phyloP scores from a whole-genome alignment of 2,113 vertebrate species.

The Apus apus region DNA sequence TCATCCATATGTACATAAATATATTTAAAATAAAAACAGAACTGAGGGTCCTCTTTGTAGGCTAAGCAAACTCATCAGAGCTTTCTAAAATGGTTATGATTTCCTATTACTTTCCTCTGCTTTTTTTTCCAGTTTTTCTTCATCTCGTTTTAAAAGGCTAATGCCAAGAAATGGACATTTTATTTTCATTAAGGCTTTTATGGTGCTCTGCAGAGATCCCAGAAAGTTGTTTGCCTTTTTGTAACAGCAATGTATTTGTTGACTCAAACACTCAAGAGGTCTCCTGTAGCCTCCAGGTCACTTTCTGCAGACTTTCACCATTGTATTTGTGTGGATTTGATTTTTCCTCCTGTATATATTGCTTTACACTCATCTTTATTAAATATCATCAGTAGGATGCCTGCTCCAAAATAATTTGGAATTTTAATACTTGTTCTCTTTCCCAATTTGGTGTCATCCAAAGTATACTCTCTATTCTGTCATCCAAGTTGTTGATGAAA shows the following conservation, averaged over 20 bases:
- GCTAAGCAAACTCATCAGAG: not conserved
- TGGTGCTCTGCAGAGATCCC: not conserved
- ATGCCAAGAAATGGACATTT: not conserved
- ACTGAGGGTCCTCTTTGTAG: not conserved
- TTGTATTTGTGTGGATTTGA: not conserved
- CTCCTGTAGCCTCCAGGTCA: not conserved
- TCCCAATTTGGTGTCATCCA: constrained; percentile 50
- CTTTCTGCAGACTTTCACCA: not conserved
- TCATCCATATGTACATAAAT: not conserved
- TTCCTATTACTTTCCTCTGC: not conserved
- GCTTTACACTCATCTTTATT: not conserved
- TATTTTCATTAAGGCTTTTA: not conserved
- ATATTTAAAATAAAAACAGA: not conserved
- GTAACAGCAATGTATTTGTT: not conserved
- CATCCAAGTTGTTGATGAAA: constrained; percentile 61
- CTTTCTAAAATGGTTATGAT: not conserved
- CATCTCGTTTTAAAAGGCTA: not conserved
- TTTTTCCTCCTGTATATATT: not conserved
- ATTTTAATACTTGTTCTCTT: not conserved
- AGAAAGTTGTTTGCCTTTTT: not conserved
- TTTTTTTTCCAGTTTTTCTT: not conserved
- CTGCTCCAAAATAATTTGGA: constrained; percentile 38
- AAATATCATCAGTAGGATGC: constrained; percentile 33
- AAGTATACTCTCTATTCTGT: constrained; percentile 36
- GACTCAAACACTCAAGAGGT: not conserved